phyloP scores from a whole-genome alignment of 2,113 vertebrate species.

The Patagioenas fasciata region DNA sequence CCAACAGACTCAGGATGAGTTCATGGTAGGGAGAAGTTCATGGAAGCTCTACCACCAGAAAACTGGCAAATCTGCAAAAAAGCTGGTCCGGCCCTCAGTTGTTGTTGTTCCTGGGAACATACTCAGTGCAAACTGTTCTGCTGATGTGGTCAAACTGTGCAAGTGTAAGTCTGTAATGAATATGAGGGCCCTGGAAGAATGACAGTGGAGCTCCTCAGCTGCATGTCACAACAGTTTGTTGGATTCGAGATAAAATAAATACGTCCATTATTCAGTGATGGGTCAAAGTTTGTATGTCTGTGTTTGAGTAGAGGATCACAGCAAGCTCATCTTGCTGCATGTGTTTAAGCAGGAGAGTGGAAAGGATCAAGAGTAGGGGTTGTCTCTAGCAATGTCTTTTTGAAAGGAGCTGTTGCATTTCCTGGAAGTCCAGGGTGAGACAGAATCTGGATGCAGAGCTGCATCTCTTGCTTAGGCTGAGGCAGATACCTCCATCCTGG shows the following conservation, averaged over 20 bases:
- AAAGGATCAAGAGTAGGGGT: neutral
- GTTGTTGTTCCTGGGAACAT: neutral
- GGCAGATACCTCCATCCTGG: neutral
- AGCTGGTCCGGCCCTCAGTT: rapidly evolving
- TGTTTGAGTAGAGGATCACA: neutral
- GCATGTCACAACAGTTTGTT: neutral
- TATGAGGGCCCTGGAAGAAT: neutral
- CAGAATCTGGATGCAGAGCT: neutral
- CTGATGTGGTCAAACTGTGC: neutral
- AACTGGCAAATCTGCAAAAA: neutral
- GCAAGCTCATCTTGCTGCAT: neutral
- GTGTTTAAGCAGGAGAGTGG: neutral
- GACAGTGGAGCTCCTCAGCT: neutral
- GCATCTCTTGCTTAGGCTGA: neutral
- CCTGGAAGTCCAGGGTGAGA: neutral
- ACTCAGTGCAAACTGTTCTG: neutral
- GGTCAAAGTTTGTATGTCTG: neutral
- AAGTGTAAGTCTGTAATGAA: neutral
- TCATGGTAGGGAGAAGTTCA: neutral
- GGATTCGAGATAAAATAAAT: neutral
- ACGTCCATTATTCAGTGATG: neutral
- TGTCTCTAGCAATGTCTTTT: too few species aligned
- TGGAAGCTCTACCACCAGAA: neutral
- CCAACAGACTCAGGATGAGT: neutral
- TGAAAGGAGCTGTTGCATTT: neutral